Percentiles rank a stretch among this genome's conserved stretches.
These are phyloP conservation scores for Aulostomus chinensis DNA, from an alignment of 2,797 vertebrate species.

Conservation along the genomic window DNA sequence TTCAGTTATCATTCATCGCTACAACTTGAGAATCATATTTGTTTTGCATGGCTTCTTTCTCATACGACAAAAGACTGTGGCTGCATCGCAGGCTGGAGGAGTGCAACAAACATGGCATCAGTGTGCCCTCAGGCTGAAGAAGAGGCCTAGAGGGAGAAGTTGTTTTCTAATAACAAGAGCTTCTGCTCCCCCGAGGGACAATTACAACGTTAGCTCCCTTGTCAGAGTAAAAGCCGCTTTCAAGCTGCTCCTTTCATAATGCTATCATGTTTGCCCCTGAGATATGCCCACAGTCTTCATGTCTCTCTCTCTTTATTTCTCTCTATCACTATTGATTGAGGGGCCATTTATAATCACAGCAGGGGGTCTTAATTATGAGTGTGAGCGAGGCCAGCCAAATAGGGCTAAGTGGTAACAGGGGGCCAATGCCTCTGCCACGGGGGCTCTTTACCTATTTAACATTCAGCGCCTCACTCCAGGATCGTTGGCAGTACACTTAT, in stretches of 20 bases:
- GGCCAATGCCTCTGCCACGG: conserved; percentile 74
- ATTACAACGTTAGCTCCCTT: conserved; percentile 85
- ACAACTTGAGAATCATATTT: too few species aligned
- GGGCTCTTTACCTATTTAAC: conserved; percentile 77
- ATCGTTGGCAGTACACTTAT: conserved; percentile 66
- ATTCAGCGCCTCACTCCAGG: conserved; percentile 66
- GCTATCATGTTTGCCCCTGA: conserved; percentile 87
- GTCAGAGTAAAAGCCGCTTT: conserved; percentile 89
- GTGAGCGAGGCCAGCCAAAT: conserved; percentile 78
- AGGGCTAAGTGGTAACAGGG: conserved; percentile 81
- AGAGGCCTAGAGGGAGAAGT: conserved; percentile 86
- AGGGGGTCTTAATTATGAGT: conserved; percentile 85
- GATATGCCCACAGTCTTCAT: conserved; percentile 72
- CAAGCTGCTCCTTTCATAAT: conserved; percentile 93
- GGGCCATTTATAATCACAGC: conserved; percentile 84
- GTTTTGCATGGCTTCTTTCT: too few species aligned
- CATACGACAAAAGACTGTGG: conserved; percentile 11
- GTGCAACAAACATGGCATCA: conserved; percentile 57
- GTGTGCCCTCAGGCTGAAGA: conserved; percentile 70
- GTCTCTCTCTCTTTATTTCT: conserved; percentile 71
- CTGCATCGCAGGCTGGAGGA: conserved; percentile 37
- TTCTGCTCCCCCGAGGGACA: conserved; percentile 84
- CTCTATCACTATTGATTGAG: conserved; percentile 77
- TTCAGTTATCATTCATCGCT: not conserved
- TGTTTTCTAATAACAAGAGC: conserved; percentile 85